Evolutionary conservation across 1,140 invertebrate species (phyloP).

Genomic region (Ceratina calcarata): DNA sequence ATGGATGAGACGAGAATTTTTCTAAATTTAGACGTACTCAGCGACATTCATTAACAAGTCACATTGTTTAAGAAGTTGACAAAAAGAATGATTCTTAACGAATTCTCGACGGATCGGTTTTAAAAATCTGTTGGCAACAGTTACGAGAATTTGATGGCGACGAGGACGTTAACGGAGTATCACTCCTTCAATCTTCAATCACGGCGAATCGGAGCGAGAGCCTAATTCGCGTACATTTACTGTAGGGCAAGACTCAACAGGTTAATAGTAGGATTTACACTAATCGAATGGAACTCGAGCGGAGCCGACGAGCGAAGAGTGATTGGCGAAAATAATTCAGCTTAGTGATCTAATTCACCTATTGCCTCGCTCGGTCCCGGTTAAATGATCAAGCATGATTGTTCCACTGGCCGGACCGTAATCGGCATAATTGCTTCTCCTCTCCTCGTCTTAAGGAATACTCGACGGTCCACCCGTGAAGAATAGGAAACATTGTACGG

Average conservation of each 20-base stretch:
- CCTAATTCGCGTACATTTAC: slow-evolving; percentile 30
- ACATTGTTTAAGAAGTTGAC: too few species aligned
- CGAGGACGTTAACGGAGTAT: background rate
- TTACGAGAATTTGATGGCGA: background rate
- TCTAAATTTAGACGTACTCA: too few species aligned
- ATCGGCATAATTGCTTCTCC: slow-evolving; percentile 30
- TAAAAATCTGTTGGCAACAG: too few species aligned
- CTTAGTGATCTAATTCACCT: slow-evolving; percentile 53
- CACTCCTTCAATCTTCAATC: slow-evolving; percentile 8
- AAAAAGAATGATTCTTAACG: too few species aligned
- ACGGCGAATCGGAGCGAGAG: slow-evolving; percentile 13
- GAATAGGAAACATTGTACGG: too few species aligned
- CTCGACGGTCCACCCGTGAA: background rate
- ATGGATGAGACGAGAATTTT: too few species aligned
- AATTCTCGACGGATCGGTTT: too few species aligned
- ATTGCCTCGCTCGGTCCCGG: slow-evolving; percentile 40
- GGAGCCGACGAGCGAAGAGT: slow-evolving; percentile 22
- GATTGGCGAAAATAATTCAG: slow-evolving; percentile 50
- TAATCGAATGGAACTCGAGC: slow-evolving; percentile 46
- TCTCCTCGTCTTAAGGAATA: background rate
- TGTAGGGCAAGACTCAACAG: slow-evolving; percentile 40
- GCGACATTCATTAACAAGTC: too few species aligned
- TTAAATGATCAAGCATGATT: slow-evolving; percentile 44
- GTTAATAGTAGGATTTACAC: slow-evolving; percentile 46
- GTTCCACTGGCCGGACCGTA: slow-evolving; percentile 3